Evolutionary conservation across 2,888 invertebrate genomes (phyloP).

Genomic region (Pocota personata): DNA sequence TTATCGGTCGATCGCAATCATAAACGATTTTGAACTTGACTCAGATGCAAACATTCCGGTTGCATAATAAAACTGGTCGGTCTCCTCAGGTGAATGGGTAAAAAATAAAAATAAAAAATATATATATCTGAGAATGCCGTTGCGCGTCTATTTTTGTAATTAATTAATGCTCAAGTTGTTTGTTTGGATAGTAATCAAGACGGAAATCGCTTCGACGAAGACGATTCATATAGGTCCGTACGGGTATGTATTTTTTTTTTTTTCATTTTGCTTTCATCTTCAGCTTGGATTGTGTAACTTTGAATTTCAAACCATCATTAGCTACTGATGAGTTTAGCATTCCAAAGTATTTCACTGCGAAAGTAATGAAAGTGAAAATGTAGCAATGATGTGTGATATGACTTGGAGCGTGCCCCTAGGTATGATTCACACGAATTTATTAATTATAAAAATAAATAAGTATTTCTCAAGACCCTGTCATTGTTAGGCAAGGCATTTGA

Average conservation of each 20-base stretch:
- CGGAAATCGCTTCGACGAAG: background rate
- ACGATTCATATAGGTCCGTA: too few species aligned
- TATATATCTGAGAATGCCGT: background rate
- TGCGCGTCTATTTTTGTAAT: background rate
- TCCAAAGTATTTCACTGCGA: constrained; percentile 1
- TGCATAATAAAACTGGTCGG: background rate
- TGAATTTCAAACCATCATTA: background rate
- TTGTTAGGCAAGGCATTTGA: too few species aligned
- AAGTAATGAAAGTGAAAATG: background rate
- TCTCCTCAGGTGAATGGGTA: background rate
- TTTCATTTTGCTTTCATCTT: constrained; percentile 5
- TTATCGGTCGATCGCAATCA: background rate
- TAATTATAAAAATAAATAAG: background rate
- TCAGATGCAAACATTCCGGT: constrained; percentile 32
- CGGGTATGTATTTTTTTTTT: background rate
- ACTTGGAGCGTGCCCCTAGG: background rate
- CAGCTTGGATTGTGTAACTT: background rate
- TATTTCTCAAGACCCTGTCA: background rate
- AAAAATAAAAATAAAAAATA: background rate
- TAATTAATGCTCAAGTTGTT: constrained; percentile 1
- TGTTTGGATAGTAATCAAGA: background rate
- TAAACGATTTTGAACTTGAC: constrained; percentile 29
- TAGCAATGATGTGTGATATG: background rate
- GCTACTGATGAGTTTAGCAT: background rate
- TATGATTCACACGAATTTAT: background rate